These are phyloP conservation scores for Nycticebus coucang DNA, from an alignment of 2,113 vertebrate species.

Conservation along the genomic window DNA sequence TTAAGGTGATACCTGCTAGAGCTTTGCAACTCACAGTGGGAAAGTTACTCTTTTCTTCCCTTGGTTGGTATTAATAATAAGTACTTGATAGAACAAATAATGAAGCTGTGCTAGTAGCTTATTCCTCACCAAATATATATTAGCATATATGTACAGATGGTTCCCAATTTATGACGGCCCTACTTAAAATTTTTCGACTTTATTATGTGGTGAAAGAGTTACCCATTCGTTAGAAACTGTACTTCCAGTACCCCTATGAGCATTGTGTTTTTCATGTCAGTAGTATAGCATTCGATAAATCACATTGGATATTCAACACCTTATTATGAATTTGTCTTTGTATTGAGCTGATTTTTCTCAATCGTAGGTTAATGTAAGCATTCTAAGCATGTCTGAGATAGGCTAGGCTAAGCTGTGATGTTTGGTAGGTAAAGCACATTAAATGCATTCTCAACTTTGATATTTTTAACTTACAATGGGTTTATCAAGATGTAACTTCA, in stretches of 20 bases:
- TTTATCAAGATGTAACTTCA: not conserved
- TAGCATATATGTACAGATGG: not conserved
- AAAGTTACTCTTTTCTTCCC: not conserved
- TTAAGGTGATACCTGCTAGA: not conserved
- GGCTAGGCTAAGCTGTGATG: not conserved
- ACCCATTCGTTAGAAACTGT: not conserved
- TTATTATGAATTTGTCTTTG: not conserved
- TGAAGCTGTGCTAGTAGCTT: not conserved
- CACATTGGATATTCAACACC: not conserved
- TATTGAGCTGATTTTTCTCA: not conserved
- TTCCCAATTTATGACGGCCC: not conserved
- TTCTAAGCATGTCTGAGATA: not conserved
- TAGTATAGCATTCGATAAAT: not conserved
- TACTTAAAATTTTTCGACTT: not conserved
- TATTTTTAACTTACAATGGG: not conserved
- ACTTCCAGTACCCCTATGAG: not conserved
- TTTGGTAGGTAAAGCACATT: not conserved
- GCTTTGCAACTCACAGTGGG: not conserved
- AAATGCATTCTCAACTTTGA: not conserved
- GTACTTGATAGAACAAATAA: not conserved
- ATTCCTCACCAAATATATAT: not conserved
- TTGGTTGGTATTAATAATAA: constrained; percentile 13
- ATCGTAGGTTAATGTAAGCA: not conserved
- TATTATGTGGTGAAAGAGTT: not conserved
- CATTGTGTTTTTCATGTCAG: not conserved